These are phyloP conservation scores for Octodonta nipae DNA, from an alignment of 2,888 invertebrate species.

Conservation along the genomic window DNA sequence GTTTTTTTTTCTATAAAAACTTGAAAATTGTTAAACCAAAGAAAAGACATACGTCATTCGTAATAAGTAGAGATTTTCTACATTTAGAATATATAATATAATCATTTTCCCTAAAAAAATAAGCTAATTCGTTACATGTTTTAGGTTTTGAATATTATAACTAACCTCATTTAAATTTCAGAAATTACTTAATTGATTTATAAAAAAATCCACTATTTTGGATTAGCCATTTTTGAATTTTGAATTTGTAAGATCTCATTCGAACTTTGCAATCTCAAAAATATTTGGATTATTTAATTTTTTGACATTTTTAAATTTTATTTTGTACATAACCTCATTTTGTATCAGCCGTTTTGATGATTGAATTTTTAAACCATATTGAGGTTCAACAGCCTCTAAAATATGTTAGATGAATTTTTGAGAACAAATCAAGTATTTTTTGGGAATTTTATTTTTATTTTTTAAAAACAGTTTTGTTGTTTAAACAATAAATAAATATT, in stretches of 20 bases:
- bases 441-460: constrained; percentile 1
- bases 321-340: background rate
- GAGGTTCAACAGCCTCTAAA: background rate
- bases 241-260: background rate
- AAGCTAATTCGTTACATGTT: no score
- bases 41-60: no score
- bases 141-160: no score
- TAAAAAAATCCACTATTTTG: constrained; percentile 1
- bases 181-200: background rate
- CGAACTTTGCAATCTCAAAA: background rate
- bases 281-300: background rate
- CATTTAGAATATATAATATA: no score
- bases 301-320: background rate
- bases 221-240: background rate
- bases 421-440: no score
- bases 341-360: no score
- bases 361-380: constrained; percentile 1
- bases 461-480: background rate
- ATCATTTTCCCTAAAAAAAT: no score
- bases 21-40: no score
- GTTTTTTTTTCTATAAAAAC: no score
- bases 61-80: no score
- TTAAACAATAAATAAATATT: constrained; percentile 1
- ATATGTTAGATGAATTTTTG: no score
- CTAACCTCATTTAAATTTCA: background rate